Base-by-base conservation (phyloP, 1,140 invertebrate species). In the Drosophila insularis region DNA sequence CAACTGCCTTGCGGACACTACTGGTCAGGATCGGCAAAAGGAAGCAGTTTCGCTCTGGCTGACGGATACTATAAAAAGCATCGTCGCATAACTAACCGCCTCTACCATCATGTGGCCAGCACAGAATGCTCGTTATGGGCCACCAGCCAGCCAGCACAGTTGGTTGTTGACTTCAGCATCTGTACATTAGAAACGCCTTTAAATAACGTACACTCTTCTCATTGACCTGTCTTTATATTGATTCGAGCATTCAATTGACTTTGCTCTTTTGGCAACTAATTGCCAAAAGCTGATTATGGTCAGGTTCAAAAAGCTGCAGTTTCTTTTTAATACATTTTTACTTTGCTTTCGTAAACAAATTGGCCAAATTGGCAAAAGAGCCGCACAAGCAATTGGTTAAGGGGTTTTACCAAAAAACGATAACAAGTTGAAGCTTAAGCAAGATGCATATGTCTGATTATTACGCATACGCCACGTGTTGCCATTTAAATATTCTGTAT, bases 81-180 rank as follows among this genome's bases (percentile, higher is more conserved):
- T 6, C 8, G 32, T 19, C 72, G 32, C 72, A 68, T 74, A 63
- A 68, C 58, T 58, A 75, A 74, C 64, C 59, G 32, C 32, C 27
- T 27, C 27, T 27, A 27, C 27, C 27, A 27, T 27, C 32, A 35
- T 11, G 32, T 35, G 32, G 32, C 32, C 32, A 35, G 10, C 32
- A 35, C 32, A 8, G 32, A 11, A 35, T 35, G 32, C 7, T 11
- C 32, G 10, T 35, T 35, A 35, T 35, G 32, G 8, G 32, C 7
- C 32, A 35, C 32, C 31, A 23, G 2, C 23, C 27, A 27, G 0
- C 27, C 27, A 35, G 10, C 32, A 35, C 32, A 35, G 7, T 35
- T 35, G 7, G 32, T 35, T 35, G 32, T 13, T 37, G 35, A 37
- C 35, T 37, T 37, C 35, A 11, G 3, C 35, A 10, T 11, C 35